Conservation (phyloP, 2,888 invertebrate genomes). For the Yponomeuta plumbellus region DNA sequence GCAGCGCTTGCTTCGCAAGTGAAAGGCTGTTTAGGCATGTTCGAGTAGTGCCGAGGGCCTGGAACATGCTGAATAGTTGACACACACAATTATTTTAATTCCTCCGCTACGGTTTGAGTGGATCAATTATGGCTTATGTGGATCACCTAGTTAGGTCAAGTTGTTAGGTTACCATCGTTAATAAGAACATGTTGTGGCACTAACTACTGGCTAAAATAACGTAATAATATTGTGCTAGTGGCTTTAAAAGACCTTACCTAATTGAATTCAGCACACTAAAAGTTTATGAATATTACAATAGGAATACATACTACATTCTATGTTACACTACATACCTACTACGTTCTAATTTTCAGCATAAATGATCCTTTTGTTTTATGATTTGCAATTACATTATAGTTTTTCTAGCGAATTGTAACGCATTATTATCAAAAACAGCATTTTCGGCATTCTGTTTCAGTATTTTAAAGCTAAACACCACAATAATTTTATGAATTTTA, state of each 20-base stretch:
- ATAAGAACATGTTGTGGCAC: neutral
- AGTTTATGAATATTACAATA: slow-evolving; percentile 39
- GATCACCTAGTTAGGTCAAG: slow-evolving; percentile 10
- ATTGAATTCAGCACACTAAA: slow-evolving; percentile 29
- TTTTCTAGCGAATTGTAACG: slow-evolving; percentile 21
- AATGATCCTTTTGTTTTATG: slow-evolving; percentile 34
- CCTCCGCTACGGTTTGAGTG: neutral
- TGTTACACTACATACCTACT: too few species aligned
- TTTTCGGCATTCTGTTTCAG: too few species aligned
- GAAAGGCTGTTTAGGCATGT: slow-evolving; percentile 38
- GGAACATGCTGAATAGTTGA: slow-evolving; percentile 24
- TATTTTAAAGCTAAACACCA: too few species aligned
- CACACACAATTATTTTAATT: slow-evolving; percentile 18
- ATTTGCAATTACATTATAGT: slow-evolving; percentile 23
- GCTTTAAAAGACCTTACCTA: neutral
- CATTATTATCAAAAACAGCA: too few species aligned
- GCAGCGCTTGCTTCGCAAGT: slow-evolving; percentile 30
- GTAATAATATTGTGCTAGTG: neutral
- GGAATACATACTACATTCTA: too few species aligned
- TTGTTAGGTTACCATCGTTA: neutral
- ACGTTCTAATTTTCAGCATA: slow-evolving; percentile 31
- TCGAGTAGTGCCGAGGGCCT: slow-evolving; percentile 17
- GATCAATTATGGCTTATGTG: slow-evolving; percentile 19
- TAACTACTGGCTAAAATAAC: neutral
- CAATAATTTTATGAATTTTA: too few species aligned